These are phyloP conservation scores for Liasis olivaceus DNA, from an alignment of 2,797 vertebrate genomes.

Conservation along the genomic window DNA sequence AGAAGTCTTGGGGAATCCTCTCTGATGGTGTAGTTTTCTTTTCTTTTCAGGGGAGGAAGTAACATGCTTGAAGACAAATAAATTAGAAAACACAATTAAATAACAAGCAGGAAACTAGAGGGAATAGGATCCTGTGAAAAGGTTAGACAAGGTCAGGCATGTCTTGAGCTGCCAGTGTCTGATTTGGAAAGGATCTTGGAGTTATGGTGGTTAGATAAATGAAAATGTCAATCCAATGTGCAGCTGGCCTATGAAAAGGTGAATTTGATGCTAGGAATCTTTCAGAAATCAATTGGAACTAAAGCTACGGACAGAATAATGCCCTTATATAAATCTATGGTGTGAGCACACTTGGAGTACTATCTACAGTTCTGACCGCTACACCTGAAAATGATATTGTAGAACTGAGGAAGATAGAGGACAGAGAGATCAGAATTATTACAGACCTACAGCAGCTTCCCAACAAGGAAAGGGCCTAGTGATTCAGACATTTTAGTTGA, in stretches of 20 bases:
- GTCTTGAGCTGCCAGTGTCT: neutral
- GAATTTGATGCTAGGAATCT: neutral
- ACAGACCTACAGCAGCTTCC: neutral
- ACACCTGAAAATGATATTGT: neutral
- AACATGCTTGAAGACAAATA: neutral
- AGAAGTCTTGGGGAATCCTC: neutral
- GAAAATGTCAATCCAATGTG: neutral
- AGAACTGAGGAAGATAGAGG: neutral
- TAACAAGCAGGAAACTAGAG: neutral
- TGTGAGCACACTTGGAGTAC: neutral
- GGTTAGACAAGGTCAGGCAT: neutral
- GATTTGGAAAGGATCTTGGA: neutral
- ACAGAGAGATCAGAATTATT: neutral
- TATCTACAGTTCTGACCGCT: neutral
- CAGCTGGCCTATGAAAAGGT: neutral
- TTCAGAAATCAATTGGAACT: neutral
- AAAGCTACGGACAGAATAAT: neutral
- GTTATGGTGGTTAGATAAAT: neutral
- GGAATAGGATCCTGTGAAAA: neutral
- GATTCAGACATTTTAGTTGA: too few species aligned
- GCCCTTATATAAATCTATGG: neutral
- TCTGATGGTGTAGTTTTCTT: neutral
- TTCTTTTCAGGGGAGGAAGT: neutral
- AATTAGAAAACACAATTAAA: neutral
- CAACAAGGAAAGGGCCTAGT: too few species aligned